Evolutionary conservation across 1,140 invertebrate species (phyloP).

Genomic region (Tetramorium alpestre): DNA sequence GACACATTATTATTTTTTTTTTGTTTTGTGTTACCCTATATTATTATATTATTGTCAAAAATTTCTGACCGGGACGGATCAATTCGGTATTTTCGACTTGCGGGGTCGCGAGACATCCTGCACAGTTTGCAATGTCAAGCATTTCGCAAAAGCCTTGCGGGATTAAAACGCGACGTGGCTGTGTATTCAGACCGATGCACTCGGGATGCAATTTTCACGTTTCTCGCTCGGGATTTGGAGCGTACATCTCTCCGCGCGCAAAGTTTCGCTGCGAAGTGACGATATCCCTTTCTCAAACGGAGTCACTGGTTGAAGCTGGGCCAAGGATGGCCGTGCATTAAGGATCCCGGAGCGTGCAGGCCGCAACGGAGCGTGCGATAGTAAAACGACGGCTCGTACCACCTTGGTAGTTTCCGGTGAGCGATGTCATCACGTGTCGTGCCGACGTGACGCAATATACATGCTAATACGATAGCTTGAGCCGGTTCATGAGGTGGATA

Average conservation of each 20-base stretch:
- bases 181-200: background rate
- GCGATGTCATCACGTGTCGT: slow-evolving; percentile 65
- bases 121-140: background rate
- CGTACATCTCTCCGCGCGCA: background rate
- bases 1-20: background rate
- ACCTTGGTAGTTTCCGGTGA: slow-evolving; percentile 58
- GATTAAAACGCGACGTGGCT: background rate
- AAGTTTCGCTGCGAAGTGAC: slow-evolving; percentile 6
- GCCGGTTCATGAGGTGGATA: slow-evolving; percentile 56
- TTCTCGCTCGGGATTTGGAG: background rate
- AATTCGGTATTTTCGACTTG: background rate
- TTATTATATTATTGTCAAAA: background rate
- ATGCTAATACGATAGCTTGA: slow-evolving; percentile 76
- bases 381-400: slow-evolving; percentile 49
- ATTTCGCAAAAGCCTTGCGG: background rate
- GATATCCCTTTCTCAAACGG: slow-evolving; percentile 22
- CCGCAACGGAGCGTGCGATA: slow-evolving; percentile 31
- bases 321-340: background rate
- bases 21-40: background rate
- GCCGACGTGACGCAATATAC: slow-evolving; percentile 78
- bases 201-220: slow-evolving; percentile 7
- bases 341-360: background rate
- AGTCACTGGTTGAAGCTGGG: background rate
- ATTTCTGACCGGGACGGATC: background rate
- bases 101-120: background rate